Evolutionary conservation across 23 tunicate genomes (phyloP).

Genomic region (Styela clava): DNA sequence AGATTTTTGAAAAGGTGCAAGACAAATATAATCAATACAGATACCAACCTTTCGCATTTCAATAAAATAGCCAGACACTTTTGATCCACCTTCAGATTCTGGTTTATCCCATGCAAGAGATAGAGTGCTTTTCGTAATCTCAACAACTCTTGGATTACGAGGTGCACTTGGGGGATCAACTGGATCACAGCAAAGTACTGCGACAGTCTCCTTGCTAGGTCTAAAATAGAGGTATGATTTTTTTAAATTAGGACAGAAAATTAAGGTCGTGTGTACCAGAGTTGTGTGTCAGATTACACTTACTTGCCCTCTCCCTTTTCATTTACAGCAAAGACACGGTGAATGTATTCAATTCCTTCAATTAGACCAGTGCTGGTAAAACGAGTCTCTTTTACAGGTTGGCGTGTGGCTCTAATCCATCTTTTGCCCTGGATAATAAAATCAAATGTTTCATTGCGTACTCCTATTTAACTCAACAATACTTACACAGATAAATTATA

Average conservation of each 20-base stretch:
- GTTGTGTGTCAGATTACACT: background rate
- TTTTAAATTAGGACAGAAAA: too few relatives aligned
- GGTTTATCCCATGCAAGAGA: slow-evolving; percentile 93
- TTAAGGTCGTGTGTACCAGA: too few relatives aligned
- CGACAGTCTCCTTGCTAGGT: slow-evolving; percentile 77
- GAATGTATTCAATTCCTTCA: slow-evolving; percentile 34
- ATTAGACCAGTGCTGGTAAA: slow-evolving; percentile 29
- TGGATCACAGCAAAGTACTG: slow-evolving; percentile 63
- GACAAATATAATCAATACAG: too few relatives aligned
- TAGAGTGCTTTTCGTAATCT: slow-evolving; percentile 55
- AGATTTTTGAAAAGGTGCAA: too few relatives aligned
- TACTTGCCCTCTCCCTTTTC: slow-evolving; percentile 34
- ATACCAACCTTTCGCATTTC: slow-evolving; percentile 53
- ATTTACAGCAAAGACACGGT: slow-evolving; percentile 40
- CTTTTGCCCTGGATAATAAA: slow-evolving; percentile 36
- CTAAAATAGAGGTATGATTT: background rate
- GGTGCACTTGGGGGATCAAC: slow-evolving; percentile 81
- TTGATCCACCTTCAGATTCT: slow-evolving; percentile 68
- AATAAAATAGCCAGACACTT: slow-evolving; percentile 73
- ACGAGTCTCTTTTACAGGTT: slow-evolving; percentile 14
- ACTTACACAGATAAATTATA: too few relatives aligned
- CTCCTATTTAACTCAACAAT: too few relatives aligned
- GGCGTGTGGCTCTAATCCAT: slow-evolving; percentile 35
- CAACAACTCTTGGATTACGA: slow-evolving; percentile 66
- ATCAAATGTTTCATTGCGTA: background rate